These are phyloP conservation scores for Crocallis elinguaria DNA, from an alignment of 2,888 invertebrate genomes.

Conservation along the genomic window DNA sequence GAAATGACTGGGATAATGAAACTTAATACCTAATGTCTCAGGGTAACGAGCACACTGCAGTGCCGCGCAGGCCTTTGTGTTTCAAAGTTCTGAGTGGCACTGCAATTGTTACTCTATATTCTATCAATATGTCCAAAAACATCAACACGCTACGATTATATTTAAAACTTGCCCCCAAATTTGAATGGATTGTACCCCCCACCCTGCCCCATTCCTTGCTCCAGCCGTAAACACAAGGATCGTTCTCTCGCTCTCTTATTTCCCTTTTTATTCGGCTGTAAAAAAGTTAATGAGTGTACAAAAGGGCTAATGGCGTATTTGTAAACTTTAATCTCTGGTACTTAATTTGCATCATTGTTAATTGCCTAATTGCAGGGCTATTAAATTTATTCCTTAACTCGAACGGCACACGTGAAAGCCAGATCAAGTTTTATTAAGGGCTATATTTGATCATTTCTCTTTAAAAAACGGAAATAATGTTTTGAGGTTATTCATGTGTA, in stretches of 20 bases:
- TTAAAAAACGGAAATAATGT: too few relatives aligned
- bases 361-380: not conserved
- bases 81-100: too few relatives aligned
- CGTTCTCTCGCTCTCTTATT: slow-evolving; percentile 13
- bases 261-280: slow-evolving; percentile 18
- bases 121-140: too few relatives aligned
- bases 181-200: not conserved
- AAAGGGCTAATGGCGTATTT: slow-evolving; percentile 21
- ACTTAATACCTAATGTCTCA: too few relatives aligned
- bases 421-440: not conserved
- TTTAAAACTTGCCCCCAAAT: too few relatives aligned
- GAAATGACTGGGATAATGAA: too few relatives aligned
- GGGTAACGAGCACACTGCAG: too few relatives aligned
- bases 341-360: slow-evolving; percentile 12
- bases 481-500: too few relatives aligned
- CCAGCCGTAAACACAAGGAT: not conserved
- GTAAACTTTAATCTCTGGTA: slow-evolving; percentile 19
- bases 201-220: not conserved
- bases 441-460: too few relatives aligned
- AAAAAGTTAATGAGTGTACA: slow-evolving; percentile 26
- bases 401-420: not conserved
- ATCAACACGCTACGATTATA: not conserved
- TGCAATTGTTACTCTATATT: too few relatives aligned
- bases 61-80: too few relatives aligned
- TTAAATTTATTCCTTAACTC: slow-evolving; percentile 1